Percentiles rank a stretch among this genome's conserved stretches.
Conservation (phyloP, 2,797 vertebrate genomes). For the Luscinia megarhynchos region DNA sequence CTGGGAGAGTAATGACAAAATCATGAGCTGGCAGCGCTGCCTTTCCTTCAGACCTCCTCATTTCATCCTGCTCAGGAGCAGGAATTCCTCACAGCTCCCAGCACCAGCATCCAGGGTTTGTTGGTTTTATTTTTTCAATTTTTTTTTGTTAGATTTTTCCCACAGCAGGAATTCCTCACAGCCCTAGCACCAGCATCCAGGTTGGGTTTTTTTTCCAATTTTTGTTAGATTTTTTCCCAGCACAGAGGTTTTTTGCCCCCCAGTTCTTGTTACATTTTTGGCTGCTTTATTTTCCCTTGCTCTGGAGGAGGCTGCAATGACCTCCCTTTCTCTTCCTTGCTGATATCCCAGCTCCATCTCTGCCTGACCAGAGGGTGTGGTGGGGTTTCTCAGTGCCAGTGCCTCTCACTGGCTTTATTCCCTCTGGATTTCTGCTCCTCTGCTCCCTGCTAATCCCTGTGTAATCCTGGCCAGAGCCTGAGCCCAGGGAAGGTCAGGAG, state of each 20-base stretch:
- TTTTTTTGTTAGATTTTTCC: not conserved
- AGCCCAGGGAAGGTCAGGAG: accelerated
- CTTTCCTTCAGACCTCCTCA: not conserved
- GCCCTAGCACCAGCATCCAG: too few relatives aligned
- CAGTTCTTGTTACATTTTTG: not conserved
- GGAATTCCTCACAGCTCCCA: not conserved
- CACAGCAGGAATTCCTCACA: not conserved
- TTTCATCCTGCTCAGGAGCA: not conserved
- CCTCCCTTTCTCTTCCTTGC: not conserved
- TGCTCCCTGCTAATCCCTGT: not conserved
- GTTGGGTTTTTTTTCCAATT: not conserved
- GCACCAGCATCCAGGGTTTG: not conserved
- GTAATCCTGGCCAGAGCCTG: not conserved
- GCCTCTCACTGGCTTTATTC: not conserved
- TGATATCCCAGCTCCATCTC: not conserved
- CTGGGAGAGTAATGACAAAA: slow-evolving; percentile 55
- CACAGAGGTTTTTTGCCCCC: not conserved
- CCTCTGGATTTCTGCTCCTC: not conserved
- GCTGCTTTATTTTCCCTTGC: not conserved
- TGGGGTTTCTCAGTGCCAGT: not conserved
- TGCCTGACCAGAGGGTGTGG: not conserved
- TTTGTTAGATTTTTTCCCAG: not conserved
- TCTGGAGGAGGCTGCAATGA: accelerated
- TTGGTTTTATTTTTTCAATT: not conserved
- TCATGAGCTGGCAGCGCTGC: slow-evolving; percentile 50